These are phyloP conservation scores for Aplocera efformata DNA, from an alignment of 2,888 invertebrate genomes.

Conservation along the genomic window DNA sequence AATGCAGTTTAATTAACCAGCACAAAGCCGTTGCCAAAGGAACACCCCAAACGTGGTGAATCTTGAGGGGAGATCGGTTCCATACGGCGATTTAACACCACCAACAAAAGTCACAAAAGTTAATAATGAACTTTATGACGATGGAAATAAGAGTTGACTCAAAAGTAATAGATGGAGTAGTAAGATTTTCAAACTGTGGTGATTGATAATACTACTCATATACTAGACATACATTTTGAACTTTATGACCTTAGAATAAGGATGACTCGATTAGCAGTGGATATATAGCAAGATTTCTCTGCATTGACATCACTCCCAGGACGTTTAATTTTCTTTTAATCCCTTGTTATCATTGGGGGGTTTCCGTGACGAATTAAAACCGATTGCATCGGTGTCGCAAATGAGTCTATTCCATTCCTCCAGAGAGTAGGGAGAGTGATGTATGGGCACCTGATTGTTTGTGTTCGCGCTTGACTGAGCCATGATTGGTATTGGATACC, in stretches of 20 bases:
- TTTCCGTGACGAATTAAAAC: constrained; percentile 74
- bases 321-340: constrained; percentile 80
- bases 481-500: constrained; percentile 41
- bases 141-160: background rate
- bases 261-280: background rate
- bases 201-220: constrained; percentile 26
- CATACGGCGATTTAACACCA: constrained; percentile 54
- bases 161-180: no score
- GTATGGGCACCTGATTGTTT: constrained; percentile 51
- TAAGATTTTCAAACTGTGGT: constrained; percentile 33
- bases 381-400: constrained; percentile 77
- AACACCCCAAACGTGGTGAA: constrained; percentile 74
- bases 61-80: constrained; percentile 66
- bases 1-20: constrained; percentile 75
- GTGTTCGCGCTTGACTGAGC: constrained; percentile 45
- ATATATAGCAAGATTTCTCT: constrained; percentile 29
- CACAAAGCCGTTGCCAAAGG: constrained; percentile 73
- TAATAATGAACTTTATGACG: constrained; percentile 31
- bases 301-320: constrained; percentile 62
- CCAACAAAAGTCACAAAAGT: constrained; percentile 32
- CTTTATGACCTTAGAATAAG: constrained; percentile 33
- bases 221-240: constrained; percentile 13
- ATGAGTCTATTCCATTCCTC: constrained; percentile 76
- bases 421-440: constrained; percentile 48
- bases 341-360: constrained; percentile 73